A percentile compares a stretch with the other conserved stretches of the same genome.
Conservation (phyloP, 2,797 vertebrate genomes). For the Lepilemur ruficaudatus region DNA sequence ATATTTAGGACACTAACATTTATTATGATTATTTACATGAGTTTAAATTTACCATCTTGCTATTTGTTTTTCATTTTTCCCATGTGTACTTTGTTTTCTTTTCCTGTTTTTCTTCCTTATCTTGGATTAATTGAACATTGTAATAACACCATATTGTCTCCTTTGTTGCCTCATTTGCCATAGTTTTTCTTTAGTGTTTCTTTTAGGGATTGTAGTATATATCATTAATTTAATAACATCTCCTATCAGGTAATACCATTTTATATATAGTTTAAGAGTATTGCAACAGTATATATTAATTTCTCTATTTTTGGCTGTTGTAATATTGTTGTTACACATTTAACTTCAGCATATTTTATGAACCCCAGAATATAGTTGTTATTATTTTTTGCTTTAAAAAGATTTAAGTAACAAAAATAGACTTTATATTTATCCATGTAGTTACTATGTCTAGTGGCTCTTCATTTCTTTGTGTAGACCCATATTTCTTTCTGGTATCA, state of each 20-base stretch:
- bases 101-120: not conserved
- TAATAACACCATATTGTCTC: not conserved
- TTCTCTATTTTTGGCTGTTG: not conserved
- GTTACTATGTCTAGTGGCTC: not conserved
- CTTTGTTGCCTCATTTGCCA: not conserved
- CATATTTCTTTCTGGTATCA: not conserved
- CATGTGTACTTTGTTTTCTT: not conserved
- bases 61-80: not conserved
- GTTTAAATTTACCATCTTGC: not conserved
- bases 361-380: not conserved
- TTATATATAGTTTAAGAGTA: not conserved
- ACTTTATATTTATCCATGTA: not conserved
- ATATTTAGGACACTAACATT: not conserved
- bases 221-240: not conserved
- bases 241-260: not conserved
- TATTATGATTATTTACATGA: not conserved
- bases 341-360: not conserved
- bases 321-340: not conserved
- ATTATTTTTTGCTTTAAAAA: conserved; percentile 12
- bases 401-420: not conserved
- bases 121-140: not conserved
- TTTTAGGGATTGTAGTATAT: not conserved
- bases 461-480: not conserved
- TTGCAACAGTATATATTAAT: not conserved
- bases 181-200: not conserved